These are phyloP conservation scores for Ladona fulva DNA, from an alignment of 1,140 invertebrate genomes.

Conservation along the genomic window DNA sequence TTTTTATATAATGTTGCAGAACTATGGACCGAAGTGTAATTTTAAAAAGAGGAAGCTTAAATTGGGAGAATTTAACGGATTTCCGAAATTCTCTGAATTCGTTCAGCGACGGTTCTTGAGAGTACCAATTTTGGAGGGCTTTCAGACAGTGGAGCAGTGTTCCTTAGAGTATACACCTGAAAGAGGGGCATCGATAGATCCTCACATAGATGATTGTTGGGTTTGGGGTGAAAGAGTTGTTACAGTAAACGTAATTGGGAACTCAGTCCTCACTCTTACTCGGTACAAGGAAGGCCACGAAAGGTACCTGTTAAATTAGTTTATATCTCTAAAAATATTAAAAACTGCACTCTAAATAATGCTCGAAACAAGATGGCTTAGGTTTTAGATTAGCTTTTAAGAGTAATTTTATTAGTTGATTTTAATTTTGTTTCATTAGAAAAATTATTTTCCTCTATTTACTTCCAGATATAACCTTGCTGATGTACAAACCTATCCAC, in stretches of 20 bases:
- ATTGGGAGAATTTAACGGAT: constrained; percentile 71
- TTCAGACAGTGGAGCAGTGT: constrained; percentile 91
- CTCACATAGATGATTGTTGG: constrained; percentile 98
- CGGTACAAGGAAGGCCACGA: constrained; percentile 43
- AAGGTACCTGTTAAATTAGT: constrained; percentile 57
- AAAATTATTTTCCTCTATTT: neutral
- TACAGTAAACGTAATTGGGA: constrained; percentile 77
- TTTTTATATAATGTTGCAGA: constrained; percentile 48
- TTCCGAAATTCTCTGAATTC: constrained; percentile 73
- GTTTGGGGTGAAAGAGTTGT: constrained; percentile 97
- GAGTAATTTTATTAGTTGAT: too few species aligned
- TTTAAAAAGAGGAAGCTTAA: constrained; percentile 89
- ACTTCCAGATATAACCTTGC: constrained; percentile 31
- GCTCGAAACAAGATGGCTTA: too few species aligned
- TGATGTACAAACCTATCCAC: constrained; percentile 37
- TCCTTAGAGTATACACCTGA: constrained; percentile 84
- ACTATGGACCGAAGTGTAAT: constrained; percentile 97
- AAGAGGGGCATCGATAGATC: constrained; percentile 89
- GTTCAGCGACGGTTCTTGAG: constrained; percentile 69
- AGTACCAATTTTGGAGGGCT: constrained; percentile 56
- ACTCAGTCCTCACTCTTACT: constrained; percentile 78
- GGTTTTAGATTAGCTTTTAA: too few species aligned
- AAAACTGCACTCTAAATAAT: too few species aligned
- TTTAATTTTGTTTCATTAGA: too few species aligned
- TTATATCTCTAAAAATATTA: too few species aligned